A percentile compares a stretch with the other conserved stretches of the same genome.
phyloP scores from a whole-genome alignment of 2,797 vertebrate species.

The Neostethus bicornis region DNA sequence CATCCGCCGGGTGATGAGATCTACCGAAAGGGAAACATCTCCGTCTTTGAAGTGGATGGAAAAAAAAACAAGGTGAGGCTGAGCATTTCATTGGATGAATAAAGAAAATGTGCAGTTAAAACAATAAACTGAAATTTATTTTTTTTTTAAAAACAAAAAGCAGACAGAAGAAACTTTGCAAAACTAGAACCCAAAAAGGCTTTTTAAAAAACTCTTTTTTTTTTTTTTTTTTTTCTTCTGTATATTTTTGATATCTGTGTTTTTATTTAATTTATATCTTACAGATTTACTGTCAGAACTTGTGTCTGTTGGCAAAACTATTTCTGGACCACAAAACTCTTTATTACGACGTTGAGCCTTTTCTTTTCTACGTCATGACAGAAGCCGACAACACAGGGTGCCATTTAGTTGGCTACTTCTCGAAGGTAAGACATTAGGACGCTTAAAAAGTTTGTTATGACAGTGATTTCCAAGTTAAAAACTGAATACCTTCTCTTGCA shows the following conservation, averaged over 20 bases:
- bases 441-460: no score
- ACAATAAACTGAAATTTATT: no score
- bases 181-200: no score
- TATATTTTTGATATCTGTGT: no score
- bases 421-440: constrained; percentile 90
- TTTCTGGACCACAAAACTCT: constrained; percentile 98
- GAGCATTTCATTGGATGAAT: not conserved
- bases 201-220: no score
- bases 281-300: constrained; percentile 97
- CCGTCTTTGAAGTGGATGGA: constrained; percentile 96
- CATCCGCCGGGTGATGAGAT: constrained; percentile 96
- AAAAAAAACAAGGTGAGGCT: constrained; percentile 93
- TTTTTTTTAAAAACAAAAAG: no score
- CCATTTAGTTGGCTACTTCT: constrained; percentile 96
- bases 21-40: constrained; percentile 93
- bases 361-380: constrained; percentile 97
- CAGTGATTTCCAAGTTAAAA: no score
- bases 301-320: constrained; percentile 95
- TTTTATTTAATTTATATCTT: not conserved
- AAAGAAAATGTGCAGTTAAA: no score
- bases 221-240: no score
- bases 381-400: constrained; percentile 96
- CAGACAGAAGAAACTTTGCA: no score
- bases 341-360: constrained; percentile 96
- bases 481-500: no score